Conservation (phyloP, 2,113 vertebrate species). For the Ranitomeya variabilis region DNA sequence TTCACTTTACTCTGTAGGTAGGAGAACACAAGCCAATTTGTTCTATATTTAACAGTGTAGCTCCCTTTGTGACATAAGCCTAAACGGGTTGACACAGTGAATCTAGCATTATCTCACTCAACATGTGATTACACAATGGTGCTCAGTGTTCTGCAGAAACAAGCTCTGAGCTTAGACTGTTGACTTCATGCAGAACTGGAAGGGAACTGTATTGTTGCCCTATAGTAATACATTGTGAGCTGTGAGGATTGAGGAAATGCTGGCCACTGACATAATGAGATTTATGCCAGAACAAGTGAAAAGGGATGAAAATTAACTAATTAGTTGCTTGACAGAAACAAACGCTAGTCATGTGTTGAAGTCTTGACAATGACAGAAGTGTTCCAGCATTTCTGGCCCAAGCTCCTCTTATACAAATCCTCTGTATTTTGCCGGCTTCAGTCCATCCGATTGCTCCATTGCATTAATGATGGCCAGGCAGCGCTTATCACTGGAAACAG, state of each 20-base stretch:
- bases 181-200: conserved; percentile 31
- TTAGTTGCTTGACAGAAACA: background rate
- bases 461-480: background rate
- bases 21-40: conserved; percentile 39
- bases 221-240: conserved; percentile 12
- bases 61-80: conserved; percentile 53
- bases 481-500: background rate
- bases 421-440: background rate
- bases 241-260: background rate
- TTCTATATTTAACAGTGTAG: conserved; percentile 50
- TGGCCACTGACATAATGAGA: background rate
- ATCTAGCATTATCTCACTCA: conserved; percentile 56
- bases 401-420: background rate
- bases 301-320: conserved; percentile 34
- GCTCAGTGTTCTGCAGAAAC: conserved; percentile 46
- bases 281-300: background rate
- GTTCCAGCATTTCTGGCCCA: background rate
- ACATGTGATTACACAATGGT: conserved; percentile 56
- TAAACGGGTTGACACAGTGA: conserved; percentile 52
- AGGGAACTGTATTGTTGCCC: conserved; percentile 20
- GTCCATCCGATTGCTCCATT: background rate
- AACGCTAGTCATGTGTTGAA: background rate
- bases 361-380: background rate
- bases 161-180: conserved; percentile 31
- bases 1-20: conserved; percentile 27